Conservation (phyloP, 1,140 invertebrate species). For the Nasonia vitripennis region DNA sequence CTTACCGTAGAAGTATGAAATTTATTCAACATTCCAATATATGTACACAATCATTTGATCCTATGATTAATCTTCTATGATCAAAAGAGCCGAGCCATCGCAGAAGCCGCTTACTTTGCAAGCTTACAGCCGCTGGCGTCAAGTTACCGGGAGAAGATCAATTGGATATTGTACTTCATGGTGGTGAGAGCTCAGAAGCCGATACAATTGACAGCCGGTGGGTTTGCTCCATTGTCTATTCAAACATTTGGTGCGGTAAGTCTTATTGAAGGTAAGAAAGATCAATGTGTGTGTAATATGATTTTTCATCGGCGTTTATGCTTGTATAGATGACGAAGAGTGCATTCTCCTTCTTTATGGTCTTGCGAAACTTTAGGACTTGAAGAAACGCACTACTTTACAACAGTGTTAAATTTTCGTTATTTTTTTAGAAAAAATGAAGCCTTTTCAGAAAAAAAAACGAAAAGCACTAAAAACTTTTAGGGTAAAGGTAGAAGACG, state of each 20-base stretch:
- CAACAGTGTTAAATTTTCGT: not conserved
- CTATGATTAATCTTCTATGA: not conserved
- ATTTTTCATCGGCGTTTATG: not conserved
- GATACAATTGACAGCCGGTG: conserved; percentile 13
- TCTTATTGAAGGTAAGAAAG: not conserved
- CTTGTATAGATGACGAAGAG: not conserved
- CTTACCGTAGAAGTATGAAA: conserved; percentile 17
- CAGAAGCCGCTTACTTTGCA: conserved; percentile 13
- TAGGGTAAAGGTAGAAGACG: too few relatives aligned
- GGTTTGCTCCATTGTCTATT: not conserved
- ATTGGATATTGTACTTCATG: not conserved
- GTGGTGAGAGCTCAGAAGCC: conserved; percentile 12
- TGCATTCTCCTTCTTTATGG: not conserved
- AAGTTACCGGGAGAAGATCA: not conserved
- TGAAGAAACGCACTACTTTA: not conserved
- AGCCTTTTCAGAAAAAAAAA: too few relatives aligned
- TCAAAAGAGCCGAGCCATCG: not conserved
- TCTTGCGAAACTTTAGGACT: not conserved
- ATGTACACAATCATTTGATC: not conserved
- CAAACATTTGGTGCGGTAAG: conserved; percentile 8
- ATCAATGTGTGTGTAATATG: too few relatives aligned
- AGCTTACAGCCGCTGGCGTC: not conserved
- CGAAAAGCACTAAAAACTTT: too few relatives aligned
- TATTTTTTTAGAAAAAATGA: too few relatives aligned
- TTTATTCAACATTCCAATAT: not conserved